Base-by-base conservation (phyloP, 1,140 invertebrate genomes). In the Pinna nobilis region DNA sequence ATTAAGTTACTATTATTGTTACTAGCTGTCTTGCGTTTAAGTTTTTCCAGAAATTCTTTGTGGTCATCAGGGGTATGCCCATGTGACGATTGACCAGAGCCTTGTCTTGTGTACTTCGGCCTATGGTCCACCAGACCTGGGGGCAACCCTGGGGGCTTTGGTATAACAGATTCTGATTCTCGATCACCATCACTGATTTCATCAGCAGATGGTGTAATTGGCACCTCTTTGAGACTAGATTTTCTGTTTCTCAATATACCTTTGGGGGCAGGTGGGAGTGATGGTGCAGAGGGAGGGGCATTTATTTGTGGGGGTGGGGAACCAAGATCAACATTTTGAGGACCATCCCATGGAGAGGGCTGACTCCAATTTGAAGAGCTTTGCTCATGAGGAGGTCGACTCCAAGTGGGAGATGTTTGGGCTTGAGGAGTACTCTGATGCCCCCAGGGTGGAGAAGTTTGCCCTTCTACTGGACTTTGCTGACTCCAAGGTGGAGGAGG, bases 1-100 rank as follows among this genome's bases (percentile, higher is more conserved):
- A 55, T 50, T 13, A 65, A 32, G 49, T 70, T 63, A 18, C 63
- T 49, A 23, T 44, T 25, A 30, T 50, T 25, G 37, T 32, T 28
- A 15, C 67, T 30, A 49, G 76, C 60, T 23, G 82, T 82, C 67
- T 84, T 84, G 39, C 78, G 71, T 32, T 83, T 83, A 59, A 85
- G 70, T 73, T 85, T 85, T 25, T 83, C 79, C 18, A 74, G 71
- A 49, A 83, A 83, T 64, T 83, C 82, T 49, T 57, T 77, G 11
- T 76, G 73, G 41, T 79, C 82, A 55, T 81, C 78, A 28, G 60
- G 59, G 7, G 59, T 37, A 63, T 63, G 28, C 15, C 30, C 25
- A 25, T 65, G 32, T 69, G 73, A 61, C 25, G 28, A 23, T 39
- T 65, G 57, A 11, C 51, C 53, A n/a, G 63, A 55, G 15, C 55